Conservation (phyloP, 2,797 vertebrate species). For the Mastacembelus armatus region DNA sequence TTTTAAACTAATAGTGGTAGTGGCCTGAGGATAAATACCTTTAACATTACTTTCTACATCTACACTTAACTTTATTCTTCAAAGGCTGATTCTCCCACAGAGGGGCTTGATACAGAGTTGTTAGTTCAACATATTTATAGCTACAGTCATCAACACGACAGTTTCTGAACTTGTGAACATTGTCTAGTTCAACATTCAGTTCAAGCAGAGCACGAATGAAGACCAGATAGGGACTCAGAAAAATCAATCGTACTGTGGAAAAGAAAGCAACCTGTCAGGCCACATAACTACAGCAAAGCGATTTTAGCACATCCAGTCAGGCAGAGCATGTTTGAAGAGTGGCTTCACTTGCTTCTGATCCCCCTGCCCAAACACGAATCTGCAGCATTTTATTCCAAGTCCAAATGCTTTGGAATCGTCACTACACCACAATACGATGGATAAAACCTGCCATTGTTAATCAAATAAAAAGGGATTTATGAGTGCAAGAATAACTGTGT, state of each 20-base stretch:
- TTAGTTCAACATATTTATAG: conserved; percentile 21
- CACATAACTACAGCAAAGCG: conserved; percentile 56
- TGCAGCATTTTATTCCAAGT: conserved; percentile 22
- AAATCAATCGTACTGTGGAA: conserved; percentile 66
- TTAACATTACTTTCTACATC: not conserved
- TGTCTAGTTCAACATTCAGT: conserved; percentile 37
- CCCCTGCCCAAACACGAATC: conserved; percentile 15
- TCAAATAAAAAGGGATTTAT: conserved; percentile 9
- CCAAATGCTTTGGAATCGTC: conserved; percentile 19
- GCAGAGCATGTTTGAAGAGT: conserved; percentile 65
- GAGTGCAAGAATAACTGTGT: no score
- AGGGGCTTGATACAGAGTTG: not conserved
- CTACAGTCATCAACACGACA: conserved; percentile 4
- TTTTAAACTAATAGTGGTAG: not conserved
- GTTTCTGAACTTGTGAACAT: conserved; percentile 34
- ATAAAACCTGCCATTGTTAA: not conserved
- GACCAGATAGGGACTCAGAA: conserved; percentile 59
- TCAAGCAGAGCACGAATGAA: conserved; percentile 50
- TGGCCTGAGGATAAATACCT: not conserved
- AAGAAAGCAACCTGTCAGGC: conserved; percentile 65
- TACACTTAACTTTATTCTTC: conserved; percentile 10
- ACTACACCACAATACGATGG: not conserved
- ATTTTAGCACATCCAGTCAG: conserved; percentile 64
- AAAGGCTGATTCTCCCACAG: not conserved
- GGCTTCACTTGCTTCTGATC: conserved; percentile 52